These are phyloP conservation scores for Ambastaia sidthimunki DNA, from an alignment of 2,797 vertebrate species.

Conservation along the genomic window DNA sequence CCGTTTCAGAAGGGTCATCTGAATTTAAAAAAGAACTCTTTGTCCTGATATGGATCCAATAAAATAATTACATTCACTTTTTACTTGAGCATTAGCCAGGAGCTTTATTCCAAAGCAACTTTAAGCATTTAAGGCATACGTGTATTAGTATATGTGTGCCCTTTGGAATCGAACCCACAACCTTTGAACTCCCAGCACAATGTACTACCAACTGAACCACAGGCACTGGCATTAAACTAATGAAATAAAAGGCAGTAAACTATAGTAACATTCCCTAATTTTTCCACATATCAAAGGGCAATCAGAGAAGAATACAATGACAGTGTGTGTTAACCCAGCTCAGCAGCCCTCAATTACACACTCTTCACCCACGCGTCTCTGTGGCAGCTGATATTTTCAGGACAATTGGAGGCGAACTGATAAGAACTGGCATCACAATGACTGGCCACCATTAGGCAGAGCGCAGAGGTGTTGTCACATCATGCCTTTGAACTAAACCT, in stretches of 20 bases:
- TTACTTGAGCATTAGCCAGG: too few species aligned
- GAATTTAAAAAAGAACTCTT: not conserved
- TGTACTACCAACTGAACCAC: too few species aligned
- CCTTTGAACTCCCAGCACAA: too few species aligned
- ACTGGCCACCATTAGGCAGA: constrained; percentile 31
- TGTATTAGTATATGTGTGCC: too few species aligned
- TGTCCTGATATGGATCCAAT: constrained; percentile 13
- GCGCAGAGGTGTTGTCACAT: constrained; percentile 13
- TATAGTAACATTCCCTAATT: not conserved
- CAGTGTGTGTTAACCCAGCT: constrained; percentile 44
- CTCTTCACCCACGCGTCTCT: constrained; percentile 47
- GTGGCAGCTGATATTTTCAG: constrained; percentile 58
- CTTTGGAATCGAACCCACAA: too few species aligned
- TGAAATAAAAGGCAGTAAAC: too few species aligned
- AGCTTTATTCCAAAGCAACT: too few species aligned
- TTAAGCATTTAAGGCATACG: too few species aligned
- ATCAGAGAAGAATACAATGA: constrained; percentile 22
- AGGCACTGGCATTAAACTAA: too few species aligned
- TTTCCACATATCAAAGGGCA: constrained; percentile 51
- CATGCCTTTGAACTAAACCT: constrained; percentile 16
- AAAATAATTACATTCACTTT: too few species aligned
- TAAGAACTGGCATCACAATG: constrained; percentile 38
- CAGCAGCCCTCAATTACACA: constrained; percentile 56
- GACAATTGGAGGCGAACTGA: constrained; percentile 41
- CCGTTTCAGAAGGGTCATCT: not conserved